Evolutionary conservation across 2,888 invertebrate species (phyloP), one percentile per base, ranked within the genome.

Genomic region (Chrysotoxum bicinctum): DNA sequence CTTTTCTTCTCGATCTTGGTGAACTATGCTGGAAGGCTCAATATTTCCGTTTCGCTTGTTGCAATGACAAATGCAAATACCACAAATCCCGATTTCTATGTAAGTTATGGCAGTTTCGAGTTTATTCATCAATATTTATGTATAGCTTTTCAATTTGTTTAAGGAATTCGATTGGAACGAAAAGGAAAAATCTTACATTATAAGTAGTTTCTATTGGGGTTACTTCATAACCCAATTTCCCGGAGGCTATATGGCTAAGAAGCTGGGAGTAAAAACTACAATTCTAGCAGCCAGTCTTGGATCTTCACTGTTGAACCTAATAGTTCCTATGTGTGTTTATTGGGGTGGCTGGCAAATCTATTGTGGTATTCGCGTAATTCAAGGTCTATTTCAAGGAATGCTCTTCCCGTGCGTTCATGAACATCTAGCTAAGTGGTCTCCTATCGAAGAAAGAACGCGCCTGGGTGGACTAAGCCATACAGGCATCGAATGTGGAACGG

Each of bases 11-110:
- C 35, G n/a, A 68, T 50, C 23, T n/a, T 50, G 32, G 52, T 45
- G 2, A 93, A 94, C 50, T 94, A 94, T 88, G 93, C 93, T 0
- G 93, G 94, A 81, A 91, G 95, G 54, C 93, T 95, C 52, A 94
- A 94, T 87, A 92, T 95, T 89, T 95, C 94, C 0, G 94, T 95
- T 1, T 95, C 94, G 0, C 93, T 96, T 48, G 94, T 95, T 0
- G 95, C 95, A 12, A 96, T 96, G 95, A 91, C 90, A 12, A 93
- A 94, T 79, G 88, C 89, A 0, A 88, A 89, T 0, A 89, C 91
- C 0, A 90, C 90, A 12, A 91, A 92, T 88, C 91, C 91, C 2
- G 90, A 91, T 87, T 64, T 45, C 19, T 16, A 32, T 30, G 93
- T 87, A 89, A 35, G 50, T 66, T 14, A 16, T 1, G 9, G 10